Evolutionary conservation across 2,113 vertebrate genomes (phyloP).

Genomic region (cattle (Bos taurus)): DNA sequence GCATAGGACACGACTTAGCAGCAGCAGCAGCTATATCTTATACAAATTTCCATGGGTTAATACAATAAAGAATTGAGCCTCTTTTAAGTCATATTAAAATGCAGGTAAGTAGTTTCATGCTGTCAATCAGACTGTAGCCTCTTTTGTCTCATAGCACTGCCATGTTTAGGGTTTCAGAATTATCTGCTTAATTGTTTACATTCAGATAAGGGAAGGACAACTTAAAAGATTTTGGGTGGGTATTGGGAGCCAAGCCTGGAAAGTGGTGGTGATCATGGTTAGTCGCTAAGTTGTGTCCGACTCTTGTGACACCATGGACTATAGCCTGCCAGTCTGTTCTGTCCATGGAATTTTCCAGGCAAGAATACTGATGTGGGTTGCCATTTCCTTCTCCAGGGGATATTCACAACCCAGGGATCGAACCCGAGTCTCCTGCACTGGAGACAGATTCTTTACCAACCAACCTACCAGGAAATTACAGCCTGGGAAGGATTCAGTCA

Average conservation of each 20-base stretch:
- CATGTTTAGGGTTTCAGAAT: neutral
- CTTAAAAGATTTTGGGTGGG: neutral
- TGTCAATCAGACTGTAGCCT: neutral
- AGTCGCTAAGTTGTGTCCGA: neutral
- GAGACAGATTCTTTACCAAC: neutral
- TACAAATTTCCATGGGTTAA: neutral
- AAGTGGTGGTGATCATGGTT: neutral
- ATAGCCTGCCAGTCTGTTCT: neutral
- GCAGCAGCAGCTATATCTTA: neutral
- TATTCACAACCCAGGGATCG: neutral
- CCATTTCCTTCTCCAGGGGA: neutral
- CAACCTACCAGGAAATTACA: neutral
- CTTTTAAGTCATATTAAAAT: neutral
- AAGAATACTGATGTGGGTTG: neutral
- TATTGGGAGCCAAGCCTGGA: neutral
- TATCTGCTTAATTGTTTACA: neutral
- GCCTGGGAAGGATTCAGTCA: neutral
- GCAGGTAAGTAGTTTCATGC: neutral
- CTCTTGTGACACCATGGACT: neutral
- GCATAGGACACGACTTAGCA: too few species aligned
- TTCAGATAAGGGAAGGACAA: neutral
- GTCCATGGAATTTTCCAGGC: neutral
- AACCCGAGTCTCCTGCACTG: neutral
- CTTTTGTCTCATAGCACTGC: neutral
- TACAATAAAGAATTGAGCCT: neutral